A percentile compares a stretch with the other conserved stretches of the same genome.
Conservation (phyloP, 2,888 invertebrate species). For the Koerneria pararmatus region DNA sequence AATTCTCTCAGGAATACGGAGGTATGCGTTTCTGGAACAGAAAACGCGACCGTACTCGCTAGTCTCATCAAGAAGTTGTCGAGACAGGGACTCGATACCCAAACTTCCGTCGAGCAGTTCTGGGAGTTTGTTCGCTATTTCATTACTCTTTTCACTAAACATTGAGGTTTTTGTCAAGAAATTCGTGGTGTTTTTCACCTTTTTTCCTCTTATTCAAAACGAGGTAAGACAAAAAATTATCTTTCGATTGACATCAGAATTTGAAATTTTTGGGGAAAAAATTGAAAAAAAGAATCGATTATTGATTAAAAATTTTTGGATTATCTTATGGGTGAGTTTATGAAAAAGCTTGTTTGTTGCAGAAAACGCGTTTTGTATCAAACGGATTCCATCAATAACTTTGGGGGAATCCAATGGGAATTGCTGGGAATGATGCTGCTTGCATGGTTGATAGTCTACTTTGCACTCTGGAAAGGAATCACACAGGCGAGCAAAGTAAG, state of each 20-base stretch:
- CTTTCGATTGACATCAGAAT: neutral
- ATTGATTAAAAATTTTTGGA: neutral
- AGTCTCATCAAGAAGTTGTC: conserved; percentile 30
- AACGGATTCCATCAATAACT: conserved; percentile 48
- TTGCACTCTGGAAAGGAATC: conserved; percentile 60
- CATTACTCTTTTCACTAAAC: too few relatives aligned
- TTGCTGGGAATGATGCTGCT: conserved; percentile 47
- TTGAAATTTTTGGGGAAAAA: neutral
- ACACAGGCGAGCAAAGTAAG: conserved; percentile 58
- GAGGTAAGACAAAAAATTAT: too few relatives aligned
- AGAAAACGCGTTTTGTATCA: conserved; percentile 55
- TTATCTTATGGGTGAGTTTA: neutral
- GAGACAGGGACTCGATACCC: conserved; percentile 31
- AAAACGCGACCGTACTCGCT: conserved; percentile 32
- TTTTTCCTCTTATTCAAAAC: too few relatives aligned
- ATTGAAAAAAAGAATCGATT: neutral
- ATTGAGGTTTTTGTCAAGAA: too few relatives aligned
- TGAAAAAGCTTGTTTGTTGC: conserved; percentile 16
- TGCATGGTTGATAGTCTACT: conserved; percentile 59
- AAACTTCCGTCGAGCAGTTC: conserved; percentile 59
- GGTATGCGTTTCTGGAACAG: conserved; percentile 44
- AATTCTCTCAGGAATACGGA: conserved; percentile 33
- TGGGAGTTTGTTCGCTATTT: conserved; percentile 60
- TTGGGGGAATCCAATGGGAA: conserved; percentile 60
- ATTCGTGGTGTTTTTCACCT: too few relatives aligned